phyloP scores from a whole-genome alignment of 1,140 invertebrate genomes.

The Trichoplusia ni region DNA sequence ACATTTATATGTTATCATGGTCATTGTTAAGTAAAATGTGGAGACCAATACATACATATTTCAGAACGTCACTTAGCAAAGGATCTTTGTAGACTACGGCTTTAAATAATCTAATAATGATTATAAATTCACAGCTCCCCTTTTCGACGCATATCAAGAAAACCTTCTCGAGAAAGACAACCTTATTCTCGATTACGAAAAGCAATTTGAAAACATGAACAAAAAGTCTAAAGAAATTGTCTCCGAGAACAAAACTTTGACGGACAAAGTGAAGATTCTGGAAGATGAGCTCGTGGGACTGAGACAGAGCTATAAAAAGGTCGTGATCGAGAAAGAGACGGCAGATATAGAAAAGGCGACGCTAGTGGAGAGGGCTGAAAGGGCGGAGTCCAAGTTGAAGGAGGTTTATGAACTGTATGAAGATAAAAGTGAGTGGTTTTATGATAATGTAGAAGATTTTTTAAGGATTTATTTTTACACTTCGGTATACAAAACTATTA shows the following conservation, averaged over 20 bases:
- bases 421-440: slow-evolving; percentile 78
- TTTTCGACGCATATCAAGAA: slow-evolving; percentile 87
- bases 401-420: slow-evolving; percentile 85
- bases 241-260: slow-evolving; percentile 84
- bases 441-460: background rate
- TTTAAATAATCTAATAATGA: no score
- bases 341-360: slow-evolving; percentile 84
- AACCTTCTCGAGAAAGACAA: slow-evolving; percentile 86
- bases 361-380: slow-evolving; percentile 79
- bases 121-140: slow-evolving; percentile 72
- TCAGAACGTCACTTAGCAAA: no score
- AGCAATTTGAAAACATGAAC: slow-evolving; percentile 84
- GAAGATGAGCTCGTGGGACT: slow-evolving; percentile 82
- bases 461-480: background rate
- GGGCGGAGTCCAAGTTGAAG: slow-evolving; percentile 83
- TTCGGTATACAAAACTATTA: no score
- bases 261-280: slow-evolving; percentile 71
- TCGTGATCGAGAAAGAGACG: slow-evolving; percentile 80
- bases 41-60: no score
- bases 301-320: slow-evolving; percentile 72
- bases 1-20: no score
- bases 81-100: no score
- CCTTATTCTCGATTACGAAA: slow-evolving; percentile 84
- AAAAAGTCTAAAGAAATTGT: slow-evolving; percentile 84
- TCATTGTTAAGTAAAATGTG: no score